Evolutionary conservation across 2,888 invertebrate species (phyloP).

Genomic region (Anthrax anthrax): DNA sequence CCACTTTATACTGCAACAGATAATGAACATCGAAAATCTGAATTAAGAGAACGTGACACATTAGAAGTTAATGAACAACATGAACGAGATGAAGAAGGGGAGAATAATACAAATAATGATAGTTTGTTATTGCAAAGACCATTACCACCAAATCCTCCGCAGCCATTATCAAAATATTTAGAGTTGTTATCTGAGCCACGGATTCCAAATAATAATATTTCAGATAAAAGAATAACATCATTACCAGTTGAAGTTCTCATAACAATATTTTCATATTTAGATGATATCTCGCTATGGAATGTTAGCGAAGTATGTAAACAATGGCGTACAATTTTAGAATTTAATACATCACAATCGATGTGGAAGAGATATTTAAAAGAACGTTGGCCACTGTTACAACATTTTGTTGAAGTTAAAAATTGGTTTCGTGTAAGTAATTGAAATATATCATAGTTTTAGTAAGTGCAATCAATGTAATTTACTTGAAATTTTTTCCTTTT

Average conservation of each 20-base stretch:
- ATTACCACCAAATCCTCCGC: conserved; percentile 20
- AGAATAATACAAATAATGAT: conserved; percentile 12
- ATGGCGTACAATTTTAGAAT: conserved; percentile 68
- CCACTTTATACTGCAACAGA: conserved; percentile 37
- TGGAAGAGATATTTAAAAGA: conserved; percentile 66
- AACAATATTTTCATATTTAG: conserved; percentile 75
- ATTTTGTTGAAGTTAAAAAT: conserved; percentile 53
- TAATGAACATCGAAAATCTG: conserved; percentile 19
- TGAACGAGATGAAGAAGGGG: conserved; percentile 3
- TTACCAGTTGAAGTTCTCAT: conserved; percentile 52
- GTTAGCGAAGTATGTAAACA: conserved; percentile 74
- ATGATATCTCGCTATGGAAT: conserved; percentile 82
- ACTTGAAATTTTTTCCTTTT: conserved; percentile 9
- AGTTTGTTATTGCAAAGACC: conserved; percentile 8
- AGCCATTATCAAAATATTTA: conserved; percentile 26
- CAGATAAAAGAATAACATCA: conserved; percentile 19
- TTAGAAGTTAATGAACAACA: background rate
- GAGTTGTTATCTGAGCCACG: conserved; percentile 19
- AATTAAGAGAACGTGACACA: conserved; percentile 19
- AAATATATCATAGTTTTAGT: background rate
- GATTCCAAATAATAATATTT: background rate
- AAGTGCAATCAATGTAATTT: conserved; percentile 13
- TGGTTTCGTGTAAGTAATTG: conserved; percentile 53
- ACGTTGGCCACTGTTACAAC: conserved; percentile 76
- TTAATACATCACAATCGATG: conserved; percentile 59